A percentile compares a stretch with the other conserved stretches of the same genome.
Evolutionary conservation across 2,888 invertebrate species (phyloP).

Genomic region (Drosophila meridionalis): DNA sequence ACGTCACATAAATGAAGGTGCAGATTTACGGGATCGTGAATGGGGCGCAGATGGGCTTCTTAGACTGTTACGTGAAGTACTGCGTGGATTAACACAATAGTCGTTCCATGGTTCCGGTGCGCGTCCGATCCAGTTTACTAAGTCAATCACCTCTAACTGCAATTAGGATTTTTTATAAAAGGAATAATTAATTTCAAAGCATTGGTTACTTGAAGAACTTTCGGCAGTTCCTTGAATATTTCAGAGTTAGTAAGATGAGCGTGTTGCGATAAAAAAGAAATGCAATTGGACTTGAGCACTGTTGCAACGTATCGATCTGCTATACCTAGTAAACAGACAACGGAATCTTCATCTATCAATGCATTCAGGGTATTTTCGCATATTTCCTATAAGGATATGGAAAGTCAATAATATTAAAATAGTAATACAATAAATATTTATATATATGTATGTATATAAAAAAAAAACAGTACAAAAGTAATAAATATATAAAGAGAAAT

Average conservation of each 20-base stretch:
- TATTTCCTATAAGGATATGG: conserved; percentile 84
- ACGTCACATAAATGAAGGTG: conserved; percentile 83
- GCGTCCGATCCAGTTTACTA: conserved; percentile 83
- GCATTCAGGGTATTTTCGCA: conserved; percentile 88
- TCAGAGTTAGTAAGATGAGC: conserved; percentile 80
- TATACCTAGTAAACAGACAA: conserved; percentile 88
- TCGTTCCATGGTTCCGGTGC: conserved; percentile 83
- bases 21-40: conserved; percentile 82
- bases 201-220: conserved; percentile 70
- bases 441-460: no score
- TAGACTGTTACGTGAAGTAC: conserved; percentile 78
- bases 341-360: conserved; percentile 88
- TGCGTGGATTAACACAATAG: conserved; percentile 71
- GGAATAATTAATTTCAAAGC: not conserved
- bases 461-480: no score
- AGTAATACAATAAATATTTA: not conserved
- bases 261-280: conserved; percentile 83
- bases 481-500: not conserved
- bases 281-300: conserved; percentile 80
- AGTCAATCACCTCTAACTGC: conserved; percentile 82
- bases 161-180: not conserved
- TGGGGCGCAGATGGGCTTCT: conserved; percentile 82
- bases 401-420: not conserved
- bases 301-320: conserved; percentile 89
- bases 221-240: conserved; percentile 82